These are phyloP conservation scores for Meta bourneti DNA, from an alignment of 2,888 invertebrate genomes.

Conservation along the genomic window DNA sequence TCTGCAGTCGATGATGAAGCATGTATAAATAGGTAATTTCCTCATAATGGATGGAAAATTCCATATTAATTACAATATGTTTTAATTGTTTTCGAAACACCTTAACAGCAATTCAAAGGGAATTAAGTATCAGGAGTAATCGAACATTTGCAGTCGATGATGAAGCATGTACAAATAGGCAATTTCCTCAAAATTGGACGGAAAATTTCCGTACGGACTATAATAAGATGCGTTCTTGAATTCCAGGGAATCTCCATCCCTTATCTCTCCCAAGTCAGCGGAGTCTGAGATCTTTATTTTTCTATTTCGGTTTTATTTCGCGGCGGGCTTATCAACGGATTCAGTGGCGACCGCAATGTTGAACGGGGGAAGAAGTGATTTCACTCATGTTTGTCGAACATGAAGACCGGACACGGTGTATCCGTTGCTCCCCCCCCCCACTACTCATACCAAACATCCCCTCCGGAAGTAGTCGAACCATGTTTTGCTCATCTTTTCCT, in stretches of 20 bases:
- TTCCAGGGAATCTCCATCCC: background rate
- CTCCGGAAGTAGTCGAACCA: slow-evolving; percentile 70
- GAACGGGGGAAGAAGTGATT: background rate
- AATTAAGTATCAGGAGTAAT: too few relatives aligned
- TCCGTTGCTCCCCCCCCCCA: slow-evolving; percentile 31
- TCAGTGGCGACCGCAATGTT: slow-evolving; percentile 41
- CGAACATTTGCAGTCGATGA: too few relatives aligned
- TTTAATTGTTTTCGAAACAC: too few relatives aligned
- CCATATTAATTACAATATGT: too few relatives aligned
- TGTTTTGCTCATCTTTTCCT: slow-evolving; percentile 68
- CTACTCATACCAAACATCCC: slow-evolving; percentile 68
- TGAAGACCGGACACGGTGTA: slow-evolving; percentile 65
- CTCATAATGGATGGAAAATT: too few relatives aligned
- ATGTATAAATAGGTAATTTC: too few relatives aligned
- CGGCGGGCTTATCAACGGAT: slow-evolving; percentile 62
- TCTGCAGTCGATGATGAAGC: too few relatives aligned
- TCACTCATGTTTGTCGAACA: slow-evolving; percentile 66
- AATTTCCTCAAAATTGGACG: too few relatives aligned
- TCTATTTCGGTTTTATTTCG: slow-evolving; percentile 67
- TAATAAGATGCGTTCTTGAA: background rate
- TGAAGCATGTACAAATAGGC: too few relatives aligned
- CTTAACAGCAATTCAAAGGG: too few relatives aligned
- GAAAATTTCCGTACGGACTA: too few relatives aligned
- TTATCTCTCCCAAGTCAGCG: background rate
- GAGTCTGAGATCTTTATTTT: slow-evolving; percentile 35